Evolutionary conservation across 2,113 vertebrate species (phyloP).

Genomic region (Mungos mungo): DNA sequence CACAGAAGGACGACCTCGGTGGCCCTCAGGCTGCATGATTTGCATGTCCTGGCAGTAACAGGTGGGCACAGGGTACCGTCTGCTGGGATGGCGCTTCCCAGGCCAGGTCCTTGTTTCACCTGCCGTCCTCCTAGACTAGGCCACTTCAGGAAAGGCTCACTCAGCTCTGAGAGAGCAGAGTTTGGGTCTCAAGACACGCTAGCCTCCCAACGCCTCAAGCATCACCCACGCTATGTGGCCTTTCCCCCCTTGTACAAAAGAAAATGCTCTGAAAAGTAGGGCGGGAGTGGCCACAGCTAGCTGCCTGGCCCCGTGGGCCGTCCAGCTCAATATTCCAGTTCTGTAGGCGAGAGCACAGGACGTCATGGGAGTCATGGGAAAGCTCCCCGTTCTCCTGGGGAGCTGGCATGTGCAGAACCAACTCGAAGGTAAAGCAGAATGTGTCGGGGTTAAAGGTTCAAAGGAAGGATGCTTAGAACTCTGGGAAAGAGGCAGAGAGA

Average conservation of each 20-base stretch:
- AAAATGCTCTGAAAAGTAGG: conserved; percentile 2
- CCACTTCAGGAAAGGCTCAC: not conserved
- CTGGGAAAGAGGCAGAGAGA: not conserved
- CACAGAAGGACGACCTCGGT: not conserved
- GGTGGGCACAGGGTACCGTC: not conserved
- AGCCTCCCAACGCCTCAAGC: not conserved
- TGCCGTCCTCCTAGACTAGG: not conserved
- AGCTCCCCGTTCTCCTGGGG: not conserved
- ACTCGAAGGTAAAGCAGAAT: not conserved
- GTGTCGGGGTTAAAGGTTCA: not conserved
- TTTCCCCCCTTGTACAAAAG: not conserved
- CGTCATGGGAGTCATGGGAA: no score
- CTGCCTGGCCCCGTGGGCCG: not conserved
- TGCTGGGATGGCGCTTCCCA: not conserved
- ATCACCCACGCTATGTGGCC: not conserved
- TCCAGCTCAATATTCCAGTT: not conserved
- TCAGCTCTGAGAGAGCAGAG: not conserved
- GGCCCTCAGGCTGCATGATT: accelerated
- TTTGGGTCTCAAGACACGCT: not conserved
- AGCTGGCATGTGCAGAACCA: not conserved
- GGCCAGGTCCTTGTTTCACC: not conserved
- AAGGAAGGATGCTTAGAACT: not conserved
- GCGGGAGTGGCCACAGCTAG: not conserved
- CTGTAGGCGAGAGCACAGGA: not conserved
- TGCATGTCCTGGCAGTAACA: not conserved